Base-by-base conservation (phyloP, 23 tunicate genomes). In the Clavelina lepadiformis region DNA sequence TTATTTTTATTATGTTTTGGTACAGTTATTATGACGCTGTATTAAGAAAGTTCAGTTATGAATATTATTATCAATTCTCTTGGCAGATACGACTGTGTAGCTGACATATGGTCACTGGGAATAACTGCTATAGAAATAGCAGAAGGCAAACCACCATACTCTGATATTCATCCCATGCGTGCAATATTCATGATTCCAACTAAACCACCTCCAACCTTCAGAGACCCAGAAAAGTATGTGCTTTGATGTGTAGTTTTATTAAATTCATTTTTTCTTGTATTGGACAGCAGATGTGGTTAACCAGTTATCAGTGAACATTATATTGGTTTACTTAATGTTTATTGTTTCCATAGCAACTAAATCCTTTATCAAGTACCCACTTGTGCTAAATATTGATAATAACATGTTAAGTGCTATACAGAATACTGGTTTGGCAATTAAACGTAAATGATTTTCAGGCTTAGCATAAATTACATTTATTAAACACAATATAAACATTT, bases 81-180 rank as follows among this genome's bases (percentile, higher is more conserved):
- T 58, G 79, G 45, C 44, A 89, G 95, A 30, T 94, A 94, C 46
- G 99, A 94, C 59, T 94, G 95, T 58, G 88, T 86, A 13, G 99
- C 99, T 0, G 99, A 94, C 63, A 75, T 94, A 36, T 94, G 99
- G 99, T 94, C 99, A 2, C 76, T 94, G 7, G 99, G 99, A 3
- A 94, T 94, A 62, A 86, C 99, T n/a, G 94, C 94, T 21, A 93
- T 93, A 3, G 98, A 93, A 69, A 85, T 85, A 2, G 94, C 88
- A 5, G 98, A 93, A 70, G 98, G 98, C 25, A 93, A 93, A 85
- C 98, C 98, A 13, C 98, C 98, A 3, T 93, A 93, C 68, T 78
- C 88, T 22, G 94, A 93, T 37, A 83, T 93, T 56, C 98, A 93
- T 38, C 94, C 94, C 1, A 84, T 84, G 93, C 53, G 98, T 38